These are phyloP conservation scores for Catamblyrhynchus diadema DNA, from an alignment of 2,797 vertebrate genomes.

Conservation along the genomic window DNA sequence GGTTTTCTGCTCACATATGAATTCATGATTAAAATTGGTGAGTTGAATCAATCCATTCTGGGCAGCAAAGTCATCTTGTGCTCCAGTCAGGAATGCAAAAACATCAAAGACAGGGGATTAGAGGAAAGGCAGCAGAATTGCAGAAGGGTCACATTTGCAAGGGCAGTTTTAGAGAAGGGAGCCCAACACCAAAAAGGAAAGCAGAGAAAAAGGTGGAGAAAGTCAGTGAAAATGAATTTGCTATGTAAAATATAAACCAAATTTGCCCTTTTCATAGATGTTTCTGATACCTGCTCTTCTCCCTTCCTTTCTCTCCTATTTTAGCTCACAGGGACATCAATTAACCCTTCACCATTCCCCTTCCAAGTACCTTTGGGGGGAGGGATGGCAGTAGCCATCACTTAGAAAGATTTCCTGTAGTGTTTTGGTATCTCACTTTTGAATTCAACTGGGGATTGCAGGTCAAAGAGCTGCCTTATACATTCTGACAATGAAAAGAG, in stretches of 20 bases:
- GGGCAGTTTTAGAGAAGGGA: neutral
- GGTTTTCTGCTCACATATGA: conserved; percentile 38
- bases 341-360: neutral
- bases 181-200: neutral
- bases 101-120: conserved; percentile 33
- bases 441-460: neutral
- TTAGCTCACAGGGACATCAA: neutral
- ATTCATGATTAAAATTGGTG: conserved; percentile 36
- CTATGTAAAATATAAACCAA: neutral
- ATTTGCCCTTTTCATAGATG: neutral
- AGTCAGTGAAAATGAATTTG: neutral
- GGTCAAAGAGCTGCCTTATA: neutral
- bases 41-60: conserved; percentile 35
- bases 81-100: conserved; percentile 22
- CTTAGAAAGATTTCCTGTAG: neutral
- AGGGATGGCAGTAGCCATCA: neutral
- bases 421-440: neutral
- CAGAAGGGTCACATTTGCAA: conserved; percentile 10
- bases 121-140: neutral
- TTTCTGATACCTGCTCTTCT: neutral
- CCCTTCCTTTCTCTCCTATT: neutral
- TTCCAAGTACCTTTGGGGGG: neutral
- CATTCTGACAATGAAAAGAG: neutral
- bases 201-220: neutral
- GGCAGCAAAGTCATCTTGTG: conserved; percentile 13